phyloP scores from a whole-genome alignment of 2,113 vertebrate genomes.

The Ceyx cyanopectus region DNA sequence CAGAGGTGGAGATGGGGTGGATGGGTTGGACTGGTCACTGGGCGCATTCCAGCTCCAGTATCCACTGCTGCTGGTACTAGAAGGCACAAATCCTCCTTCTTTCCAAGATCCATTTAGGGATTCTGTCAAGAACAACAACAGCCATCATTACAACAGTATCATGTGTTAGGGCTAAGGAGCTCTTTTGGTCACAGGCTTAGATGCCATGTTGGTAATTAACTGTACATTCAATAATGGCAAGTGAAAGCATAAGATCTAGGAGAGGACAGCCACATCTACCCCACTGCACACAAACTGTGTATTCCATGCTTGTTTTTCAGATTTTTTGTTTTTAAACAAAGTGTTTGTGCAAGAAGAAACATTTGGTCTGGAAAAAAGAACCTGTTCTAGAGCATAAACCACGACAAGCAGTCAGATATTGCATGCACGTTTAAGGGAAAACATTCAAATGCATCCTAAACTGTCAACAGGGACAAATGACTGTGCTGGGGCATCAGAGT shows the following conservation, averaged over 20 bases:
- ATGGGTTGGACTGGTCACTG: conserved; percentile 97
- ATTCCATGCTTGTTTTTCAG: not conserved
- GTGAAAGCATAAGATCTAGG: not conserved
- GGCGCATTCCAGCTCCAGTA: conserved; percentile 98
- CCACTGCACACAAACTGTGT: not conserved
- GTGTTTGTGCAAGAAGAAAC: not conserved
- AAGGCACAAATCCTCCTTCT: conserved; percentile 90
- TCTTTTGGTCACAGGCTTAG: not conserved
- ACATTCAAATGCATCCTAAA: not conserved
- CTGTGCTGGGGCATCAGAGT: not conserved
- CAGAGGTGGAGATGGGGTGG: conserved; percentile 95
- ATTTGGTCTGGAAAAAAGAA: not conserved
- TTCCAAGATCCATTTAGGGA: conserved; percentile 93
- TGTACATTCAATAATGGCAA: not conserved
- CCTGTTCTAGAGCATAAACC: not conserved
- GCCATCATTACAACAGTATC: not conserved
- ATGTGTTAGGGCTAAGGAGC: not conserved
- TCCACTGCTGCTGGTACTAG: conserved; percentile 95
- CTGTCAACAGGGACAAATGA: not conserved
- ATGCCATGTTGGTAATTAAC: not conserved
- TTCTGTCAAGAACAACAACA: conserved; percentile 76
- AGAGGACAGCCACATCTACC: not conserved
- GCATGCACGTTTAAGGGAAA: not conserved
- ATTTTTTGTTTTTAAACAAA: not conserved
- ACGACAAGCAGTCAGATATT: not conserved